These are phyloP conservation scores for Pollenia griseotomentosa DNA, from an alignment of 2,888 invertebrate species.

Conservation along the genomic window DNA sequence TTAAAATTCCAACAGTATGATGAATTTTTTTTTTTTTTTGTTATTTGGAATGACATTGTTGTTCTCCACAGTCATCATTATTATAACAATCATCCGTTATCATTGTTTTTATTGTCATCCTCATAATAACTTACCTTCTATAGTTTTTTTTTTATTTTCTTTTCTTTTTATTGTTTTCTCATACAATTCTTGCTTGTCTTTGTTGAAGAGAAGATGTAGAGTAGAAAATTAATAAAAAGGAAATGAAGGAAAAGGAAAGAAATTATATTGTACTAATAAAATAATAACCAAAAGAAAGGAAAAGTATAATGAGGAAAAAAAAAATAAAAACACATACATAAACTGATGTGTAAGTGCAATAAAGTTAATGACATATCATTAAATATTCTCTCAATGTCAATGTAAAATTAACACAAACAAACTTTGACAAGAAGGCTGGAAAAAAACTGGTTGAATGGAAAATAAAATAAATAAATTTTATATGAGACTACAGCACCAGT, in stretches of 20 bases:
- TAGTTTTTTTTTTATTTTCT: background rate
- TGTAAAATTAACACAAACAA: constrained; percentile 63
- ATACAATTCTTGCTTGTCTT: background rate
- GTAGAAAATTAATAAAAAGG: background rate
- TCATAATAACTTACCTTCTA: background rate
- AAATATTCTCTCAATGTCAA: constrained; percentile 69
- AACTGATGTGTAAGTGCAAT: constrained; percentile 71
- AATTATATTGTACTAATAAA: background rate
- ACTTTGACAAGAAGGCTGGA: constrained; percentile 48
- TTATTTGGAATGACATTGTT: constrained; percentile 9
- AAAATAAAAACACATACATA: constrained; percentile 11
- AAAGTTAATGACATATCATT: constrained; percentile 74
- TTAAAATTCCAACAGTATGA: background rate
- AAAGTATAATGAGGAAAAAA: background rate
- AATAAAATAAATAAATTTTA: constrained; percentile 36
- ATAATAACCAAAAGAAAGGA: background rate
- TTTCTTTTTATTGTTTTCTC: background rate
- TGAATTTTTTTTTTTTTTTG: background rate
- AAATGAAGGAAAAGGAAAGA: background rate
- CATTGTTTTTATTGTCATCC: background rate
- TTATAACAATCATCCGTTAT: background rate
- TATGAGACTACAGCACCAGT: background rate
- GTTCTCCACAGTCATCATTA: background rate
- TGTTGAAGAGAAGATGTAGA: background rate
- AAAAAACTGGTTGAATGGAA: constrained; percentile 7